These are phyloP conservation scores for Lucilia sericata DNA, from an alignment of 1,140 invertebrate genomes.

Conservation along the genomic window DNA sequence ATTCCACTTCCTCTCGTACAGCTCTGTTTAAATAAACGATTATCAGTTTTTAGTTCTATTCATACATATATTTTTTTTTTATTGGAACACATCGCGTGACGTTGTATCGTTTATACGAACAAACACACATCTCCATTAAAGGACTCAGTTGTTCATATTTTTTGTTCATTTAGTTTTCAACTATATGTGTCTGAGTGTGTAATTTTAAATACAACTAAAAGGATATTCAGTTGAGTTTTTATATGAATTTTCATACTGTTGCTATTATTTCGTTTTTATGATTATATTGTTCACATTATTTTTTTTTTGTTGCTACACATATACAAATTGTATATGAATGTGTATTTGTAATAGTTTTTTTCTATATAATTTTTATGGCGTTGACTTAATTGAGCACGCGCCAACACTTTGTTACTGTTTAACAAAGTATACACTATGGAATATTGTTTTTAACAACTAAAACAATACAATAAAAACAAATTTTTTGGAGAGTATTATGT, in stretches of 20 bases:
- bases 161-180: background rate
- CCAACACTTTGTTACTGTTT: constrained; percentile 42
- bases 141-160: constrained; percentile 4
- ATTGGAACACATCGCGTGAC: constrained; percentile 1
- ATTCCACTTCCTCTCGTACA: background rate
- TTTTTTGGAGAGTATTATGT: background rate
- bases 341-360: background rate
- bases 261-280: constrained; percentile 13
- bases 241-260: background rate
- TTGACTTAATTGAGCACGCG: constrained; percentile 40
- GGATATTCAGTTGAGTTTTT: background rate
- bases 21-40: background rate
- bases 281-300: background rate
- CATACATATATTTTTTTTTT: background rate
- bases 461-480: no score
- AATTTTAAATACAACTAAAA: background rate
- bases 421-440: constrained; percentile 35
- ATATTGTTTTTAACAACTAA: background rate
- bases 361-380: constrained; percentile 33
- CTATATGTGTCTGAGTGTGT: background rate
- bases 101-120: background rate
- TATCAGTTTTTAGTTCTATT: background rate
- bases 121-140: constrained; percentile 13
- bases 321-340: background rate
- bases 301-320: background rate